Evolutionary conservation across 2,113 vertebrate species (phyloP).

Genomic region (Athene cunicularia): DNA sequence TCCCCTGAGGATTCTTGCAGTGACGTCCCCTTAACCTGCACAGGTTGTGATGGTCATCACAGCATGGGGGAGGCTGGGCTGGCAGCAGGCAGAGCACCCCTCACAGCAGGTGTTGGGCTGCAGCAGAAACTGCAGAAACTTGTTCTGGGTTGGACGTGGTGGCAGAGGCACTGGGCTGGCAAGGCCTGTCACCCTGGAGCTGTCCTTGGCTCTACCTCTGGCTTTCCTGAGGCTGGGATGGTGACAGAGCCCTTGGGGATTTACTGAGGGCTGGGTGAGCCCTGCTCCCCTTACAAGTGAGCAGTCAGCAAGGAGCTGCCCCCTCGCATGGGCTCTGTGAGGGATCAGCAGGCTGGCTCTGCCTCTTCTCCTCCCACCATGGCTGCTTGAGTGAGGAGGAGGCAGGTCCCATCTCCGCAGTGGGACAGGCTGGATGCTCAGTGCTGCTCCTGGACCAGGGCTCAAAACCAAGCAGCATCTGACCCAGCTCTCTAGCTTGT

Average conservation of each 20-base stretch:
- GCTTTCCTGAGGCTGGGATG: background rate
- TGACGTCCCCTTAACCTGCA: accelerated
- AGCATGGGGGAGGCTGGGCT: background rate
- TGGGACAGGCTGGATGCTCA: background rate
- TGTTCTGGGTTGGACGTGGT: background rate
- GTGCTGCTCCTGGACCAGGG: accelerated
- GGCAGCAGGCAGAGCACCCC: background rate
- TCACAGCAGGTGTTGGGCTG: background rate
- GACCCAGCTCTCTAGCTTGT: background rate
- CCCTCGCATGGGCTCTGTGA: accelerated
- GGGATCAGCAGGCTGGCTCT: background rate
- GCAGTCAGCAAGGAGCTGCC: background rate
- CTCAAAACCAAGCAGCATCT: background rate
- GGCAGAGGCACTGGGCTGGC: background rate
- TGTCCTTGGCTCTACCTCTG: background rate
- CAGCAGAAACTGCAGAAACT: background rate
- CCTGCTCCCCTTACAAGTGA: background rate
- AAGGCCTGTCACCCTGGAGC: background rate
- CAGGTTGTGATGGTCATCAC: accelerated
- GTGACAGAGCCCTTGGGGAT: background rate
- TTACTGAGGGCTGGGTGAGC: background rate
- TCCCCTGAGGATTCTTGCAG: background rate
- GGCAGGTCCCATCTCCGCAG: background rate
- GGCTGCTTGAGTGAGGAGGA: background rate
- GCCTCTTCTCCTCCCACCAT: background rate